phyloP scores from a whole-genome alignment of 2,888 invertebrate genomes.

The Drosophila aldrichi region DNA sequence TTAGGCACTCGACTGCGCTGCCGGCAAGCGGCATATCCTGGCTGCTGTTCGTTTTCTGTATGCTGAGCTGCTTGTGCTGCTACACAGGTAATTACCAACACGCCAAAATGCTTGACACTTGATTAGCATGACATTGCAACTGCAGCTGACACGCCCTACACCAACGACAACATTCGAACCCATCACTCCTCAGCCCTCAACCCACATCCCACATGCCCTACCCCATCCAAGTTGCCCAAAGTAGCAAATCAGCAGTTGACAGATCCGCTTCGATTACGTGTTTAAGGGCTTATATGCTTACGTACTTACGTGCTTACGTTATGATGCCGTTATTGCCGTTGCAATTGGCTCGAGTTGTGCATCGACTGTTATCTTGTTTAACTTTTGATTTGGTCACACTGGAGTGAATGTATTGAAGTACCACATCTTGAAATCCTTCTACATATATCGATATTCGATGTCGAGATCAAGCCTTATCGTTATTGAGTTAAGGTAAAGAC shows the following conservation, averaged over 20 bases:
- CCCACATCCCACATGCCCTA: not conserved
- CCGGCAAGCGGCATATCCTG: constrained; percentile 63
- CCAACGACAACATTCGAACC: not conserved
- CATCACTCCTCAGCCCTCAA: too few species aligned
- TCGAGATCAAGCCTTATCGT: too few species aligned
- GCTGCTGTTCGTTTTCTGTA: constrained; percentile 66
- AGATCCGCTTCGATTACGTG: constrained; percentile 26
- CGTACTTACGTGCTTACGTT: constrained; percentile 25
- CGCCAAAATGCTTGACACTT: constrained; percentile 37
- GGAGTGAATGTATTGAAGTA: not conserved
- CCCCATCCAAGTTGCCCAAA: not conserved
- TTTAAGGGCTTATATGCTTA: constrained; percentile 22
- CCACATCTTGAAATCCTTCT: not conserved
- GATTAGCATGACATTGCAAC: constrained; percentile 28
- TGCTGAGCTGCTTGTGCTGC: constrained; percentile 69
- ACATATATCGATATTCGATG: not conserved
- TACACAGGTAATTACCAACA: constrained; percentile 69
- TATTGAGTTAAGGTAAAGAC: not conserved
- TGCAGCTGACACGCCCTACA: not conserved
- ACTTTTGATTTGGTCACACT: constrained; percentile 1
- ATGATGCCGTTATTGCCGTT: constrained; percentile 6
- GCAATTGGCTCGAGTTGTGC: constrained; percentile 5
- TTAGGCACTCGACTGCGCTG: constrained; percentile 45
- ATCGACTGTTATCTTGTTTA: not conserved
- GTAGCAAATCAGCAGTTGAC: constrained; percentile 9